Conservation (phyloP, 2,888 invertebrate genomes). For the Kuschelorhynchus macadamiae region DNA sequence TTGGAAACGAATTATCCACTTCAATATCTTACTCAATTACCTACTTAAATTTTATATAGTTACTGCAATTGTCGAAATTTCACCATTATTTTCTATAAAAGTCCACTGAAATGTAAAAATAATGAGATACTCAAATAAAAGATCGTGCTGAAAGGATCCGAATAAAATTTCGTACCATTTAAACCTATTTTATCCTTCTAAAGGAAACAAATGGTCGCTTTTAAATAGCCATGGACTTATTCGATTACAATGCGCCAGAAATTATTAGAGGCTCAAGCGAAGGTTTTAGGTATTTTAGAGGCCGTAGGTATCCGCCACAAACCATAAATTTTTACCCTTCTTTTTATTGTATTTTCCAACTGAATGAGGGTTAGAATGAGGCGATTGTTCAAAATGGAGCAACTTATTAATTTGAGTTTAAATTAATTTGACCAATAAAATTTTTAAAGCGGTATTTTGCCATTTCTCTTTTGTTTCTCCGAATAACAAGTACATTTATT, state of each 20-base stretch:
- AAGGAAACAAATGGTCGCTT: constrained; percentile 37
- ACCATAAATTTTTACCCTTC: constrained; percentile 29
- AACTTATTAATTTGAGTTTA: too few species aligned
- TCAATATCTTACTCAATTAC: too few species aligned
- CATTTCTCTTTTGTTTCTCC: too few species aligned
- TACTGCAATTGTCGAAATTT: constrained; percentile 45
- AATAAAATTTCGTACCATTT: constrained; percentile 43
- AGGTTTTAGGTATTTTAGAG: constrained; percentile 22
- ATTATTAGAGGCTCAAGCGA: constrained; percentile 27
- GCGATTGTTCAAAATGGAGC: too few species aligned
- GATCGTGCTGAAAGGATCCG: constrained; percentile 15
- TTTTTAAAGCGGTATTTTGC: too few species aligned
- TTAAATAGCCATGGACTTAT: constrained; percentile 41
- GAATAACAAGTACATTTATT: too few species aligned
- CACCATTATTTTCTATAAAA: constrained; percentile 49
- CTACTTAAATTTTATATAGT: too few species aligned
- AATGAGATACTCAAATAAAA: constrained; percentile 48
- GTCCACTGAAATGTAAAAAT: constrained; percentile 49
- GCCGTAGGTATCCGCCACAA: constrained; percentile 19
- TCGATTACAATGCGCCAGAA: constrained; percentile 37
- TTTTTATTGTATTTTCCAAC: constrained; percentile 20
- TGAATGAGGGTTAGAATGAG: constrained; percentile 4
- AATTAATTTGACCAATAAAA: too few species aligned
- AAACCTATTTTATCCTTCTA: constrained; percentile 38
- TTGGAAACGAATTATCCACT: too few species aligned